Percentiles rank a stretch among this genome's conserved stretches.
These are phyloP conservation scores for Strongylocentrotus purpuratus DNA, from an alignment of 35 echinoderm and acorn worm species.

Conservation along the genomic window DNA sequence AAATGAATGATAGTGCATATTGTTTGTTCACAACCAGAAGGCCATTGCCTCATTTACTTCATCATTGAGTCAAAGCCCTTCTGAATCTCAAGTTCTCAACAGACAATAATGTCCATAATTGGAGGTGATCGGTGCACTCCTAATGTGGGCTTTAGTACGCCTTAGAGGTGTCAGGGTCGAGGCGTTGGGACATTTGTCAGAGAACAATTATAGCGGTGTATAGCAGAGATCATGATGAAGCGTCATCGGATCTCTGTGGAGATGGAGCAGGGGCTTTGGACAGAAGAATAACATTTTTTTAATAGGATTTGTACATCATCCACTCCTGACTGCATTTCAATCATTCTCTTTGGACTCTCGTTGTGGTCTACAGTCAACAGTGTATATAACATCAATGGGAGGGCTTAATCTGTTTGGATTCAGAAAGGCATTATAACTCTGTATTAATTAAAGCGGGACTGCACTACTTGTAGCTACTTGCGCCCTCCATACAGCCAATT, in stretches of 20 bases:
- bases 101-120: not conserved
- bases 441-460: too few species aligned
- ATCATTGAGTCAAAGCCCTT: too few species aligned
- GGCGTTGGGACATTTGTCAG: not conserved
- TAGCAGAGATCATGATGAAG: not conserved
- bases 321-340: not conserved
- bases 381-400: too few species aligned
- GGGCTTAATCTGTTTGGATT: too few species aligned
- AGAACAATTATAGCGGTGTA: not conserved
- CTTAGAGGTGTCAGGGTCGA: not conserved
- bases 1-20: not conserved
- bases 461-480: too few species aligned
- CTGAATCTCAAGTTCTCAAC: too few species aligned
- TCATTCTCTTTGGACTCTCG: not conserved
- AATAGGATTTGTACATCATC: not conserved
- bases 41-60: too few species aligned
- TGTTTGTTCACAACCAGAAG: too few species aligned
- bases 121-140: not conserved
- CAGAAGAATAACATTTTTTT: not conserved
- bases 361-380: too few species aligned
- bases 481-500: too few species aligned
- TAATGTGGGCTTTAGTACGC: not conserved
- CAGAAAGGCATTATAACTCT: too few species aligned
- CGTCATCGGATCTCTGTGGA: not conserved
- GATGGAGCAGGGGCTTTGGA: not conserved